Base-by-base conservation (phyloP, 2,797 vertebrate species). In the Platyrinchus mystaceus region DNA sequence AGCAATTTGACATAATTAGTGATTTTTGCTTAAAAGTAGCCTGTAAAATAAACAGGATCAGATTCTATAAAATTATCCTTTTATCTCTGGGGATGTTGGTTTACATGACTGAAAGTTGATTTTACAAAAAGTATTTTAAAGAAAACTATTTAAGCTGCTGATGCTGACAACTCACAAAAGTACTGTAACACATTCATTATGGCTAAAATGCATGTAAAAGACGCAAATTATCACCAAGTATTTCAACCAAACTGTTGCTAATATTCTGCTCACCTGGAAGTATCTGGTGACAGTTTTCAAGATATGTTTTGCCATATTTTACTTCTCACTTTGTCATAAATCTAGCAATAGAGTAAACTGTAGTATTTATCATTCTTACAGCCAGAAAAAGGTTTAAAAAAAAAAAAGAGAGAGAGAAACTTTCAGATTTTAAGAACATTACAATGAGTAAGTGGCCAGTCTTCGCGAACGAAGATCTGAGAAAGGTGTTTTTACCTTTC, bases 11-110 rank as follows among this genome's bases (percentile, higher is more conserved):
- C 84, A 93, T 92, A 97, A 97, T 97, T 95, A 96, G 92, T 91
- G 82, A 87, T 92, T 96, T 95, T 96, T 96, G 73, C 88, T 95
- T 96, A 96, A 96, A 97, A 96, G 90, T 97, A 95, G 90, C 87
- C 66, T 85, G 73, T 80, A 94, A 95, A 96, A 92, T 78, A 95
- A 93, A 85, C 87, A 95, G 28, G 43, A 92, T 64, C 27, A 91
- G 69, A 87, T 92, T 91, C 62, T 73, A 95, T 59, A 87, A 89
- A 95, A 96, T 91, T 94, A 94, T 94, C 64, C 55, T 78, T 89
- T 83, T 87, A 89, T 71, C 94, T 75, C 78, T 52, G 63, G 78
- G 78, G 71, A 83, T 73, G 52, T 89, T 64, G 34, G 53, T 89
- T 95, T 94, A 87, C 71, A 90, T 26, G 55, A 34, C 52, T 85